Conservation (phyloP, 2,888 invertebrate species). For the Pocota personata region DNA sequence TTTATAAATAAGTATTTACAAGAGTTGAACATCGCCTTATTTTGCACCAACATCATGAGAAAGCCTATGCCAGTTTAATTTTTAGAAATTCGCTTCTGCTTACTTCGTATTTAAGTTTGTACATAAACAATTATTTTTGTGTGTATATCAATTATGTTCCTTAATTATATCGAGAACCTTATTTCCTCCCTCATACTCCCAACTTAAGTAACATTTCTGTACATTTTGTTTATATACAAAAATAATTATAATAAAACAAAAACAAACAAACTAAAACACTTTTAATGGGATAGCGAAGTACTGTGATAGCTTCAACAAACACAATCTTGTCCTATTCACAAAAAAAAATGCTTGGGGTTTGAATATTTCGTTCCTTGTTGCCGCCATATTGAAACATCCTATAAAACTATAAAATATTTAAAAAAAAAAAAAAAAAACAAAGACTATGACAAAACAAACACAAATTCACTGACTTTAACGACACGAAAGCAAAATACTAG, state of each 20-base stretch:
- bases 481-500: slow-evolving; percentile 43
- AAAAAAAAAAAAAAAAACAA: slow-evolving; percentile 65
- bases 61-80: not conserved
- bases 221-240: slow-evolving; percentile 30
- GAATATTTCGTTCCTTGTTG: slow-evolving; percentile 75
- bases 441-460: slow-evolving; percentile 65
- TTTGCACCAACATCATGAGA: too few relatives aligned
- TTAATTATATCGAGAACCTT: slow-evolving; percentile 10
- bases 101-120: slow-evolving; percentile 16
- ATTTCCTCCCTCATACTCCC: slow-evolving; percentile 8
- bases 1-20: too few relatives aligned
- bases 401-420: slow-evolving; percentile 47
- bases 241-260: slow-evolving; percentile 25
- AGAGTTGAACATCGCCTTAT: too few relatives aligned
- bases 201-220: slow-evolving; percentile 11
- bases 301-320: slow-evolving; percentile 80
- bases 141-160: slow-evolving; percentile 39
- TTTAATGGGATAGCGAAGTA: slow-evolving; percentile 77
- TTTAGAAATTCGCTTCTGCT: not conserved
- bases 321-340: slow-evolving; percentile 69
- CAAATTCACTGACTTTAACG: slow-evolving; percentile 41
- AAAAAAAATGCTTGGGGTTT: slow-evolving; percentile 66
- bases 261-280: slow-evolving; percentile 58
- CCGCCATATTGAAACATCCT: slow-evolving; percentile 74
- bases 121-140: slow-evolving; percentile 10